phyloP scores from a whole-genome alignment of 2,797 vertebrate species.

The Pelochelys cantorii region DNA sequence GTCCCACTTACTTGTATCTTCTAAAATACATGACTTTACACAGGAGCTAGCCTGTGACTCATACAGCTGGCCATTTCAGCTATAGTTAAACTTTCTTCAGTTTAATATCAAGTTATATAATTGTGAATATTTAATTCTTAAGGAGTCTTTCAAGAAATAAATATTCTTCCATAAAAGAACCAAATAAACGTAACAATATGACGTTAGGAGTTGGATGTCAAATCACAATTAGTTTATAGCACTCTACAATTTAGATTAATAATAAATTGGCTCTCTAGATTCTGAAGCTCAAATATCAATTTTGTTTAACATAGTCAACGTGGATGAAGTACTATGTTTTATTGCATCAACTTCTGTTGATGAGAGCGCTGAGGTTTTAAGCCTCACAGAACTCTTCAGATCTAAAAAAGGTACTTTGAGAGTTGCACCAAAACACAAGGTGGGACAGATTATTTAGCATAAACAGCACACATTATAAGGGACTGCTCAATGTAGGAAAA shows the following conservation, averaged over 20 bases:
- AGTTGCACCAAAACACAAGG: too few relatives aligned
- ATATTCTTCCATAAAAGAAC: not conserved
- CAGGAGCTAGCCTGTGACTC: not conserved
- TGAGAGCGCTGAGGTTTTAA: too few relatives aligned
- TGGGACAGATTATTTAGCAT: too few relatives aligned
- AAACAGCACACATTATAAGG: too few relatives aligned
- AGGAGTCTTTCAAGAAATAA: not conserved
- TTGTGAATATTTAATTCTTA: not conserved
- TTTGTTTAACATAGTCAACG: too few relatives aligned
- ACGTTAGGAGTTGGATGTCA: not conserved
- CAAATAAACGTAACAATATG: not conserved
- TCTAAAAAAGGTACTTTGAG: too few relatives aligned
- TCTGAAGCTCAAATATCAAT: not conserved
- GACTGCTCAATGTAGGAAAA: too few relatives aligned
- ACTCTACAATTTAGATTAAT: not conserved
- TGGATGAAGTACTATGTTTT: too few relatives aligned
- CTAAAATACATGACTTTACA: not conserved
- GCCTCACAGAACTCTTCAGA: too few relatives aligned
- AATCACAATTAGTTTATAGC: not conserved
- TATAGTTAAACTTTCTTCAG: not conserved
- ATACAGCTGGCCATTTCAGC: not conserved
- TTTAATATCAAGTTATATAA: not conserved
- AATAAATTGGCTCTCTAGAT: not conserved
- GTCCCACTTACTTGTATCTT: not conserved
- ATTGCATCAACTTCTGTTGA: too few relatives aligned